A percentile compares a stretch with the other conserved stretches of the same genome.
Evolutionary conservation across 2,888 invertebrate genomes (phyloP).

Genomic region (Luperina testacea): DNA sequence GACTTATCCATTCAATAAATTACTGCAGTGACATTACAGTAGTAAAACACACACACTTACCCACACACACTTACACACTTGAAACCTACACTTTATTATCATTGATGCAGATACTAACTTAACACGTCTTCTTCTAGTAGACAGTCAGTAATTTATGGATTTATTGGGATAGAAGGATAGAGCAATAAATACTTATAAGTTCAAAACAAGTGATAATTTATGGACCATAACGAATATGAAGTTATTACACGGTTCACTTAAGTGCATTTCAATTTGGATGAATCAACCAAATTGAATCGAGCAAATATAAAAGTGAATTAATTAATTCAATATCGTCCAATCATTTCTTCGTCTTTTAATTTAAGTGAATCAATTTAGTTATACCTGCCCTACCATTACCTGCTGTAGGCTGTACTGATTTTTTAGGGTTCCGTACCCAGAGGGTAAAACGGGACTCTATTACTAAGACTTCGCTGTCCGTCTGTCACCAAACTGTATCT

Average conservation of each 20-base stretch:
- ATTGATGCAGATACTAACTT: slow-evolving; percentile 32
- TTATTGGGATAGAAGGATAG: neutral
- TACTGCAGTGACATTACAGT: neutral
- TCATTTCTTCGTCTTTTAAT: neutral
- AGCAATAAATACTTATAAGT: slow-evolving; percentile 6
- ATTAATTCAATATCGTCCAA: neutral
- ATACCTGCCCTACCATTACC: too few species aligned
- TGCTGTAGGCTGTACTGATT: too few species aligned
- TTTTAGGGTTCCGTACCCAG: too few species aligned
- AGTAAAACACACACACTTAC: too few species aligned
- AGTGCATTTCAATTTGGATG: neutral
- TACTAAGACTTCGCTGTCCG: too few species aligned
- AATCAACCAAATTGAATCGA: neutral
- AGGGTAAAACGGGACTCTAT: too few species aligned
- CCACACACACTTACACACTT: too few species aligned
- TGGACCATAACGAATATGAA: neutral
- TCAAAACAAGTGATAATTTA: neutral
- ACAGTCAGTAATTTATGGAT: neutral
- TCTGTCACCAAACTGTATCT: too few species aligned
- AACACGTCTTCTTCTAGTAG: neutral
- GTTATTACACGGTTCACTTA: neutral
- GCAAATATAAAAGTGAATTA: neutral
- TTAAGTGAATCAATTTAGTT: neutral
- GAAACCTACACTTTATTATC: neutral
- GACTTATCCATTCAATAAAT: slow-evolving; percentile 6